Evolutionary conservation across 2,797 vertebrate species (phyloP), one percentile per base, ranked within the genome.

Genomic region (Cyclopterus lumpus): DNA sequence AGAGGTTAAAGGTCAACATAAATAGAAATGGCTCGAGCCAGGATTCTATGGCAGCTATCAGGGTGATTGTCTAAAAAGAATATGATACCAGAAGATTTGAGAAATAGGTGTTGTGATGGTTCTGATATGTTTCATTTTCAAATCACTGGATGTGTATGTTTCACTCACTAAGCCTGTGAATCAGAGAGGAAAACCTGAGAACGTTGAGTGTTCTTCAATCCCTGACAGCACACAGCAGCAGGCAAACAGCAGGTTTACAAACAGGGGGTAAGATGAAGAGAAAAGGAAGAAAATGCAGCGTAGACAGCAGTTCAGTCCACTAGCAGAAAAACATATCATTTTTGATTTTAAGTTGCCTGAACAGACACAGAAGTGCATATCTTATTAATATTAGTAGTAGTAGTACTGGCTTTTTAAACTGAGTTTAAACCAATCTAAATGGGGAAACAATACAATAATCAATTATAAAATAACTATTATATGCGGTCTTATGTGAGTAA

Each of bases 181-280:
- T 65, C 57, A 46, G 0, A 18, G 18, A 14, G n/a, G 61, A 32
- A 24, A 26, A 26, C 15, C 20, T 38, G 26, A 67, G 55, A 10
- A 58, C 11, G 46, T 15, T 6, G 28, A 66, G 38, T 5, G 16
- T 22, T 68, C 74, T 82, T 89, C 74, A 74, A 85, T 92, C 91
- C 89, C 91, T 89, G 88, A 93, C 76, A 88, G 89, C 90, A 90
- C 89, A 88, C 46, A 81, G 53, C 70, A 73, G 81, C 64, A 87
- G 69, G 70, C 57, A 89, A 55, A 77, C 57, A 79, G 63, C 69
- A 82, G 54, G 71, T 38, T 51, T n/a, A 64, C 22, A 62, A 54
- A 74, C 49, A 71, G 30, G 64, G 38, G 44, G 44, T 82, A 22
- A 61, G 40, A 87, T 32, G 51, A 81, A 68, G 57, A 64, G 57